These are phyloP conservation scores for Brachionus sp. DNA, from an alignment of 1,140 invertebrate species.

Conservation along the genomic window DNA sequence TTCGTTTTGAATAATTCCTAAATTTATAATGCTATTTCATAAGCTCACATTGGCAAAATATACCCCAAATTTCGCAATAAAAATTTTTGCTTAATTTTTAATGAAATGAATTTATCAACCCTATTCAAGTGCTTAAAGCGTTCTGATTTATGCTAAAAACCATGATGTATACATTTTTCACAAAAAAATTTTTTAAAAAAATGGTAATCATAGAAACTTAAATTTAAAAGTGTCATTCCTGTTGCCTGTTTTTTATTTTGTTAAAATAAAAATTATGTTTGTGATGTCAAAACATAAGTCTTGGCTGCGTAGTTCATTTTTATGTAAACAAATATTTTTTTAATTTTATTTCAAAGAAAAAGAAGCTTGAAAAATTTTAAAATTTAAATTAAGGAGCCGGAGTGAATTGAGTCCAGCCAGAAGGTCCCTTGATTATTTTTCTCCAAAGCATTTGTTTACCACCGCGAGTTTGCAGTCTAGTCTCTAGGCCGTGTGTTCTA, in stretches of 20 bases:
- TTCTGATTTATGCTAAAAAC: no score
- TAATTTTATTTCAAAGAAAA: neutral
- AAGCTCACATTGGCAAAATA: neutral
- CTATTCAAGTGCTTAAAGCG: no score
- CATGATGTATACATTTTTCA: no score
- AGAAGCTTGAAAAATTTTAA: neutral
- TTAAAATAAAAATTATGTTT: neutral
- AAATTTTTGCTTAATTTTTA: no score
- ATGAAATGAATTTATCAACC: no score
- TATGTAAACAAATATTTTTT: neutral
- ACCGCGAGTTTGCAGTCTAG: neutral
- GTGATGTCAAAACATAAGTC: neutral
- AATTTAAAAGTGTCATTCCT: neutral
- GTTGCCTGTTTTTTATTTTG: neutral
- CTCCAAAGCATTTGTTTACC: constrained; percentile 43
- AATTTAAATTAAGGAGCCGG: constrained; percentile 2
- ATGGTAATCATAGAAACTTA: no score
- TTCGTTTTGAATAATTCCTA: neutral
- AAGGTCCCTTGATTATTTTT: constrained; percentile 28
- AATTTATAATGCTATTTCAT: neutral
- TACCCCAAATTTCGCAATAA: no score
- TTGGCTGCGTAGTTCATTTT: neutral
- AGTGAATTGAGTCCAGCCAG: constrained; percentile 1
- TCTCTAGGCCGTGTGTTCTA: constrained; percentile 23
- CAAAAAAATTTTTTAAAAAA: no score